A percentile compares a stretch with the other conserved stretches of the same genome.
Evolutionary conservation across 2,797 vertebrate species (phyloP).

Genomic region (Diplodus sargus): DNA sequence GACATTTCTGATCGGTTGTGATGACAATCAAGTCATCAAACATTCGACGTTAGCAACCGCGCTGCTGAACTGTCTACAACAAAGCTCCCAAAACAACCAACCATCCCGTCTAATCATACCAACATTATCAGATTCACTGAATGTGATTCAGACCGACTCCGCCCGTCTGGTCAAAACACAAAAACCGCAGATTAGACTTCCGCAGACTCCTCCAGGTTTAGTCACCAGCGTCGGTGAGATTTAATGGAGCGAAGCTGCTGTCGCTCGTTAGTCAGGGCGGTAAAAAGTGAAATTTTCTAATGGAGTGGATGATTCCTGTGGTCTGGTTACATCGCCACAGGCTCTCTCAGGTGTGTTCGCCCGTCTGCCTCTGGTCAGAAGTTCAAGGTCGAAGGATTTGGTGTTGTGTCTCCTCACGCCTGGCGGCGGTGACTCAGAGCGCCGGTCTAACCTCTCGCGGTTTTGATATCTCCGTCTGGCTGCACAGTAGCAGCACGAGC

Average conservation of each 20-base stretch:
- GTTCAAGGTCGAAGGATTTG: background rate
- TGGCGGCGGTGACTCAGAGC: slow-evolving; percentile 19
- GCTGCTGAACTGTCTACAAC: slow-evolving; percentile 25
- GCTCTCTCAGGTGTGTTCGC: slow-evolving; percentile 47
- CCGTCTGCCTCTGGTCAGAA: slow-evolving; percentile 45
- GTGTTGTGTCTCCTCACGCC: background rate
- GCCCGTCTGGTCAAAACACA: slow-evolving; percentile 44
- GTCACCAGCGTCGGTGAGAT: slow-evolving; percentile 1
- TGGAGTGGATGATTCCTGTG: slow-evolving; percentile 38
- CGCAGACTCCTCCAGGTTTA: slow-evolving; percentile 1
- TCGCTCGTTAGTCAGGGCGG: background rate
- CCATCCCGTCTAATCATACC: background rate
- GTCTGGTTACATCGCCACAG: slow-evolving; percentile 13
- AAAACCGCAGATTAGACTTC: background rate
- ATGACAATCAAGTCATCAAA: too few species aligned
- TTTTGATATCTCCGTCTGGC: slow-evolving; percentile 14
- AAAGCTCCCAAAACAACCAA: background rate
- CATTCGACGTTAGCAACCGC: too few species aligned
- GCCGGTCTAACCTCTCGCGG: slow-evolving; percentile 13
- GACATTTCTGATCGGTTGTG: too few species aligned
- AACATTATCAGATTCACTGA: background rate
- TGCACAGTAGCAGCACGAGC: slow-evolving; percentile 18
- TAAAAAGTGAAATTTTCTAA: slow-evolving; percentile 46
- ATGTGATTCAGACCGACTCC: slow-evolving; percentile 23
- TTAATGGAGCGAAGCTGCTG: slow-evolving; percentile 15